Evolutionary conservation across 1,140 invertebrate species (phyloP).

Genomic region (Zaprionus africanus): DNA sequence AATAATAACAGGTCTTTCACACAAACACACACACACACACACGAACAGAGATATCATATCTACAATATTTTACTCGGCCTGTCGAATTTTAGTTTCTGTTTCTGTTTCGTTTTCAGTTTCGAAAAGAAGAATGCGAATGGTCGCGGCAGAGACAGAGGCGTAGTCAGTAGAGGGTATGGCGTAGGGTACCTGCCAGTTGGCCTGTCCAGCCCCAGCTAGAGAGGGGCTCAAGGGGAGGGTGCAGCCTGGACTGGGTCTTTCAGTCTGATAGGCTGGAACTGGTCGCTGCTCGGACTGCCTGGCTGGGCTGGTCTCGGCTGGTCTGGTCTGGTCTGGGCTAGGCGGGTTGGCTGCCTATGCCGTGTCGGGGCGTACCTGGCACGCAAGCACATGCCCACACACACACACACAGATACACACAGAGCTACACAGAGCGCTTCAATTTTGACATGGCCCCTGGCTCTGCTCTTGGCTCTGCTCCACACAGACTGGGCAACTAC

Average conservation of each 20-base stretch:
- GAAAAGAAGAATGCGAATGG: constrained; percentile 36
- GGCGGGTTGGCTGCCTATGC: constrained; percentile 40
- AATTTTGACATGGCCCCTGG: constrained; percentile 63
- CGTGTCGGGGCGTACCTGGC: constrained; percentile 73
- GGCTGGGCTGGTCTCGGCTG: constrained; percentile 18
- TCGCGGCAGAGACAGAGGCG: not conserved
- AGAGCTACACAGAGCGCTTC: constrained; percentile 27
- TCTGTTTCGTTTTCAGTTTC: constrained; percentile 35
- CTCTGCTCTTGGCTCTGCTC: constrained; percentile 3
- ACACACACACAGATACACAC: constrained; percentile 23
- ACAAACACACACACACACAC: constrained; percentile 10
- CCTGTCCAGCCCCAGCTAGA: constrained; percentile 49
- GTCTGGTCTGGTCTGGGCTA: not conserved
- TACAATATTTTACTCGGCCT: constrained; percentile 19
- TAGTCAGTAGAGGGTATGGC: not conserved
- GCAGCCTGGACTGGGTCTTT: constrained; percentile 26
- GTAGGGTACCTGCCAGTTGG: not conserved
- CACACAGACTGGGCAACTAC: constrained; percentile 75
- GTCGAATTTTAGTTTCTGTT: constrained; percentile 32
- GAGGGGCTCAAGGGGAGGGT: not conserved
- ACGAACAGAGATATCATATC: not conserved
- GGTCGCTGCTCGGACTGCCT: constrained; percentile 66
- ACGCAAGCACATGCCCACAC: constrained; percentile 55
- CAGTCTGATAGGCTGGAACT: constrained; percentile 65
- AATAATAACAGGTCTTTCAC: constrained; percentile 33